Conservation (phyloP, 1,140 invertebrate species). For the Pollicipes pollicipes region DNA sequence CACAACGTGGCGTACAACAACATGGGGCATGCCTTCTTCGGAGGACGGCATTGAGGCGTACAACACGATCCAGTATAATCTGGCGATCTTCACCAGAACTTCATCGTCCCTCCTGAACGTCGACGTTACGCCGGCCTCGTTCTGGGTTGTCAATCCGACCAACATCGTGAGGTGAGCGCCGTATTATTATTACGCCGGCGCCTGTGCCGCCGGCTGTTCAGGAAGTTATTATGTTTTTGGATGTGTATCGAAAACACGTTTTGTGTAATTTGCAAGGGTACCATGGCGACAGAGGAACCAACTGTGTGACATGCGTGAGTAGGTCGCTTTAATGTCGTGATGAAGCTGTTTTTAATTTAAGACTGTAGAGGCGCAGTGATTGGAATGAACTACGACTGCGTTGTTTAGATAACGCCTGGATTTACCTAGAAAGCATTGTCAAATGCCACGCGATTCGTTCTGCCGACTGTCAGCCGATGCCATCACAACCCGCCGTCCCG, state of each 20-base stretch:
- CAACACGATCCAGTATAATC: constrained; percentile 16
- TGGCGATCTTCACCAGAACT: constrained; percentile 13
- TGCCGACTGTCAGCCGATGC: no score
- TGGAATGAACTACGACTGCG: no score
- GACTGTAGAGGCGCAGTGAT: no score
- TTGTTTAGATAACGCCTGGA: no score
- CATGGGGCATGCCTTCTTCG: constrained; percentile 16
- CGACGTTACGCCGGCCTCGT: constrained; percentile 14
- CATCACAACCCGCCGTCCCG: constrained; percentile 6
- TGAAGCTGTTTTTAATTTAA: no score
- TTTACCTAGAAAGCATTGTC: background rate
- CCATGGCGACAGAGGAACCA: no score
- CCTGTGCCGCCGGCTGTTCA: no score
- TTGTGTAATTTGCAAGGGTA: background rate
- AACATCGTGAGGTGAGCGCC: constrained; percentile 1
- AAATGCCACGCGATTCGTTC: constrained; percentile 6
- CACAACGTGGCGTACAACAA: constrained; percentile 15
- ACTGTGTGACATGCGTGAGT: no score
- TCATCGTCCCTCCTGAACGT: constrained; percentile 15
- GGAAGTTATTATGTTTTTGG: background rate
- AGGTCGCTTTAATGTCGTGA: no score
- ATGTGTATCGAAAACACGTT: background rate
- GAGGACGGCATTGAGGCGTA: constrained; percentile 16
- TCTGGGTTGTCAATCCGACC: constrained; percentile 12
- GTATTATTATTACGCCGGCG: no score